Evolutionary conservation across 2,113 vertebrate species (phyloP), one percentile per base, ranked within the genome.

Genomic region (Callipepla californica): DNA sequence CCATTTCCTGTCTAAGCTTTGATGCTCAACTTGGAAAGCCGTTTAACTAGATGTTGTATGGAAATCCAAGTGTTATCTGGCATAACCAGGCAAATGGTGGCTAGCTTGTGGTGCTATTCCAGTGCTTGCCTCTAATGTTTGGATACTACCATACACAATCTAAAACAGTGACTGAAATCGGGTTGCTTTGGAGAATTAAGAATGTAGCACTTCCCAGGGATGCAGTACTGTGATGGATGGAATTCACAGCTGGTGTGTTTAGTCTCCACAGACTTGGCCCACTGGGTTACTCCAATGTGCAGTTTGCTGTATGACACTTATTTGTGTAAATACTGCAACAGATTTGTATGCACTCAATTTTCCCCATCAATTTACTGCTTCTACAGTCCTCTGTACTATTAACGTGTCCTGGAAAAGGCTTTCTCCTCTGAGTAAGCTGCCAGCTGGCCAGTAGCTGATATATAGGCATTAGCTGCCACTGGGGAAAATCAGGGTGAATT

Each of bases 401-500:
- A 86, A 8, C 0, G 0, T 12, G 44, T 78, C 51, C 62, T 74
- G 59, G 47, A 59, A 85, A 84, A 74, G 51, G 42, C 51, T 42
- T 61, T 48, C 70, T 80, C 45, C 15, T 70, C 47, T 26, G 44
- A 80, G 25, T 40, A 45, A 84, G 47, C 32, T 82, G 74, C 62
- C 74, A 88, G 76, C 66, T 91, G 82, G 85, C 78, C 70, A 45
- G 70, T 36, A 80, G 50, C 45, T 85, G 78, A 67, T 36, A 66
- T 16, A 5, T 1, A 75, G 78, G 59, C 70, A 77, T 82, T 87
- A 85, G 63, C 58, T 90, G 75, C 58, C 84, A 20, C 85, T 66
- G 45, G 87, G 91, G 75, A 92, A 77, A 88, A 79, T 32, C 45
- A 45, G 63, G 70, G 53, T 77, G 91, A 91, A 87, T 68, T 80